These are phyloP conservation scores for Apodemia hepburni DNA, from an alignment of 2,888 invertebrate species.

Conservation along the genomic window DNA sequence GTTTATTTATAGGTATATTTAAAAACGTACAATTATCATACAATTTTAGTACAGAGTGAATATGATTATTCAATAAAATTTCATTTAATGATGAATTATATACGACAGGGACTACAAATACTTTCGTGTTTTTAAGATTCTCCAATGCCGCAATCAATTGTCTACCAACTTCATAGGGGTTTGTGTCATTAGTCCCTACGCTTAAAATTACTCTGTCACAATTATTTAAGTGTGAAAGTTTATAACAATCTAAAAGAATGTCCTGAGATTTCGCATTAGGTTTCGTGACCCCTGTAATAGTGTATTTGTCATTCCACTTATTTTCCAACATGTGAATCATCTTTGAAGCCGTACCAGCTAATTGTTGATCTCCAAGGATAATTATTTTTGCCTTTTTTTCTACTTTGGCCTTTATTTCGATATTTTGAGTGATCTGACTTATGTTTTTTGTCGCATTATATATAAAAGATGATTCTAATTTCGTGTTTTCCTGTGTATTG, in stretches of 20 bases:
- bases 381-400: not conserved
- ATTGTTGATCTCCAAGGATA: not conserved
- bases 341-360: not conserved
- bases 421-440: not conserved
- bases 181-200: not conserved
- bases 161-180: not conserved
- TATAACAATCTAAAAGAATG: constrained; percentile 1
- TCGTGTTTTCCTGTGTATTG: not conserved
- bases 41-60: no score
- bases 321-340: not conserved
- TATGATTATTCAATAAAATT: no score
- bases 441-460: not conserved
- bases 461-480: no score
- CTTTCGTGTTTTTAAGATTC: not conserved
- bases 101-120: not conserved
- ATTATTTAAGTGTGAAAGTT: not conserved
- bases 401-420: not conserved
- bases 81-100: no score
- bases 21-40: not conserved
- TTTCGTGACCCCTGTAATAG: not conserved
- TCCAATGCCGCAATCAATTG: not conserved
- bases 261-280: not conserved
- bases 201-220: not conserved
- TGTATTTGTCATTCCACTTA: not conserved
- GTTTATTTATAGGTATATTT: not conserved